Conservation (phyloP, 2,888 invertebrate species). For the Drosophila nr. perissopoda region DNA sequence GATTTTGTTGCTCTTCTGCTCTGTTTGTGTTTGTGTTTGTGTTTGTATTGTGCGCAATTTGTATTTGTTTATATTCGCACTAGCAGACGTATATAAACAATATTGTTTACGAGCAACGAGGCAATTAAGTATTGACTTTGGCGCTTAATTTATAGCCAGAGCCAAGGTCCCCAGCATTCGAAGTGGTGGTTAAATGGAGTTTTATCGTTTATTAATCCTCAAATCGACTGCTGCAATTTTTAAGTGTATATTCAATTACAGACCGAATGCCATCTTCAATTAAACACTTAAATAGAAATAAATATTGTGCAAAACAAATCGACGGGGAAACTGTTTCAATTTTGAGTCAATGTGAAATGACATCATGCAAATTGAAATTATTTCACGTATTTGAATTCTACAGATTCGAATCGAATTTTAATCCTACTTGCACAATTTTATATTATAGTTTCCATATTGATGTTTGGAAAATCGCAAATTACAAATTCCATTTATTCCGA, state of each 20-base stretch:
- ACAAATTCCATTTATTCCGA: neutral
- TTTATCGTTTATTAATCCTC: constrained; percentile 20
- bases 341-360: neutral
- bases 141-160: constrained; percentile 41
- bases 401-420: neutral
- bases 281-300: constrained; percentile 3
- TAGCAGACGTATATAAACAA: constrained; percentile 48
- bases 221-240: constrained; percentile 2
- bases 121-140: constrained; percentile 59
- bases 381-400: neutral
- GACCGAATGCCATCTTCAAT: neutral
- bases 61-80: constrained; percentile 39
- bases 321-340: neutral
- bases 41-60: constrained; percentile 16
- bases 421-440: neutral
- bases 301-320: neutral
- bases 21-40: constrained; percentile 1
- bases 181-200: neutral
- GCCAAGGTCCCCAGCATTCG: neutral
- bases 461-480: neutral
- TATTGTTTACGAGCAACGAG: constrained; percentile 40
- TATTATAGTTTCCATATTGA: neutral
- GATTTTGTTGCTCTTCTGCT: neutral
- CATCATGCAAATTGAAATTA: neutral
- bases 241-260: neutral